phyloP scores from a whole-genome alignment of 2,113 vertebrate species.

The Engystomops pustulosus region DNA sequence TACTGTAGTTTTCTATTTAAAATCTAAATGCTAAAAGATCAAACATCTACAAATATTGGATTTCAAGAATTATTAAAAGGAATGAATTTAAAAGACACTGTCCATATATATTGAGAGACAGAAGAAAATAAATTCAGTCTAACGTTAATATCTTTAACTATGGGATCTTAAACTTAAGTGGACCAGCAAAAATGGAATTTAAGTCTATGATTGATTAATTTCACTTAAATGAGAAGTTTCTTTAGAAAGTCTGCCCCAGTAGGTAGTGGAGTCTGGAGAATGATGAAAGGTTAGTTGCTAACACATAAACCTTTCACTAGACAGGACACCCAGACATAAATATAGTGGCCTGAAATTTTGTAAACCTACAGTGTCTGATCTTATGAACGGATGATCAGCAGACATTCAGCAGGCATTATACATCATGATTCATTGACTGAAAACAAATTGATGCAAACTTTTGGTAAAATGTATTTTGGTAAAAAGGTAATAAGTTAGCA shows the following conservation, averaged over 20 bases:
- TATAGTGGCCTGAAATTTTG: neutral
- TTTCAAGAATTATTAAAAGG: too few species aligned
- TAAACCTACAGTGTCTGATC: slow-evolving; percentile 12
- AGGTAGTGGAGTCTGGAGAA: slow-evolving; percentile 50
- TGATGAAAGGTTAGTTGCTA: slow-evolving; percentile 40
- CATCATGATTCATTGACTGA: too few species aligned
- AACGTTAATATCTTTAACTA: neutral
- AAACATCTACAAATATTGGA: too few species aligned
- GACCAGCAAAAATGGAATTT: neutral
- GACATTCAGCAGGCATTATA: neutral
- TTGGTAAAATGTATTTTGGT: too few species aligned
- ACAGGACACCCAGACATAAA: slow-evolving; percentile 28
- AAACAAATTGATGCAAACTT: too few species aligned
- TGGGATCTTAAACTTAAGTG: neutral
- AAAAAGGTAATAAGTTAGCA: too few species aligned
- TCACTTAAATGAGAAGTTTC: slow-evolving; percentile 9
- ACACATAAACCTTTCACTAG: slow-evolving; percentile 23
- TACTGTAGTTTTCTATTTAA: too few species aligned
- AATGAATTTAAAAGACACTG: too few species aligned
- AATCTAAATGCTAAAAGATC: too few species aligned
- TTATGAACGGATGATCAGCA: neutral
- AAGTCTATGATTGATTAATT: slow-evolving; percentile 39
- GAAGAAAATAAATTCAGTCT: neutral
- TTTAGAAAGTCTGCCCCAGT: slow-evolving; percentile 48
- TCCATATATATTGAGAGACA: too few species aligned